phyloP scores from a whole-genome alignment of 2,888 invertebrate species.

The Iselma pallidipennis region DNA sequence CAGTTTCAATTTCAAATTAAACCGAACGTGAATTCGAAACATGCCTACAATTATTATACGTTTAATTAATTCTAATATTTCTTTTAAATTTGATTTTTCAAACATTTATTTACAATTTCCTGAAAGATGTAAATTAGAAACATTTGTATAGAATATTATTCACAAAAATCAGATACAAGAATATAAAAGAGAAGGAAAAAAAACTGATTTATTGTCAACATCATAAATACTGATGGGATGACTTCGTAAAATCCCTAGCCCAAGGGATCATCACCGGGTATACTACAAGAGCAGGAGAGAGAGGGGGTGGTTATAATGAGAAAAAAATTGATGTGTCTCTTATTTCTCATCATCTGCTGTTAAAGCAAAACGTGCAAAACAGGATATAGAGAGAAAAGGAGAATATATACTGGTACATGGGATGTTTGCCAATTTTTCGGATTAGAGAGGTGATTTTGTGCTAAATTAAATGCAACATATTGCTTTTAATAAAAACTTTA shows the following conservation, averaged over 20 bases:
- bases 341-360: neutral
- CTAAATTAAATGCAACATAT: neutral
- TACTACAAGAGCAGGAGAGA: slow-evolving; percentile 15
- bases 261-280: too few relatives aligned
- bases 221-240: slow-evolving; percentile 27
- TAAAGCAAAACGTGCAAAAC: slow-evolving; percentile 7
- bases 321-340: slow-evolving; percentile 30
- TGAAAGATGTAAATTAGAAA: slow-evolving; percentile 15
- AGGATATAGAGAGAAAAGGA: too few relatives aligned
- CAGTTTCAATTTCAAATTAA: neutral
- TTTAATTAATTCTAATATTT: neutral
- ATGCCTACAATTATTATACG: slow-evolving; percentile 14
- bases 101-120: too few relatives aligned
- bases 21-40: slow-evolving; percentile 4
- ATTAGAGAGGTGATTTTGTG: neutral
- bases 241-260: slow-evolving; percentile 19
- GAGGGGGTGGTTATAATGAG: slow-evolving; percentile 26
- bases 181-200: slow-evolving; percentile 5
- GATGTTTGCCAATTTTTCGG: neutral
- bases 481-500: neutral
- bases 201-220: slow-evolving; percentile 28
- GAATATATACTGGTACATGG: too few relatives aligned
- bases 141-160: slow-evolving; percentile 11
- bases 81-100: neutral
- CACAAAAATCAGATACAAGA: slow-evolving; percentile 11